phyloP scores from a whole-genome alignment of 2,888 invertebrate genomes.

The Phorcus lineatus region DNA sequence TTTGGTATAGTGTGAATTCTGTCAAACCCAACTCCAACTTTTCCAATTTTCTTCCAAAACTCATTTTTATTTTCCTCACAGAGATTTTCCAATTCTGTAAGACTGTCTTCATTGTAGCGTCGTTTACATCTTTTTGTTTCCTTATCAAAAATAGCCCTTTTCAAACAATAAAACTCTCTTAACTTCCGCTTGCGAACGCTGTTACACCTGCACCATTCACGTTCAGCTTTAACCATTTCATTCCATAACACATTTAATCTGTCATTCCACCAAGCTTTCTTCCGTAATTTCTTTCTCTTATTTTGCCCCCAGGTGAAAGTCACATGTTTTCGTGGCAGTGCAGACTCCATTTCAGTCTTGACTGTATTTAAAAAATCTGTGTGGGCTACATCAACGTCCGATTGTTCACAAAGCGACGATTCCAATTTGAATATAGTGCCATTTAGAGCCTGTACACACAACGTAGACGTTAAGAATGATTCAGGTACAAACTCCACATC shows the following conservation, averaged over 20 bases:
- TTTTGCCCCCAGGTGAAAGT: not conserved
- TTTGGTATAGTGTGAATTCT: not conserved
- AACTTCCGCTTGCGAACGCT: not conserved
- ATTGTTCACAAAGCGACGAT: not conserved
- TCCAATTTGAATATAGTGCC: not conserved
- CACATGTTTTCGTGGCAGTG: not conserved
- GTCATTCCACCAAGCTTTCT: not conserved
- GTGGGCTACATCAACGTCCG: not conserved
- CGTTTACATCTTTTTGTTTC: not conserved
- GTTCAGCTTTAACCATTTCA: not conserved
- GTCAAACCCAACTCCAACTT: not conserved
- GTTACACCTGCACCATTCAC: not conserved
- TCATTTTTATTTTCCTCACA: not conserved
- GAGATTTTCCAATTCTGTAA: not conserved
- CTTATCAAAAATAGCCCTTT: not conserved
- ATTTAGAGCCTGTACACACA: not conserved
- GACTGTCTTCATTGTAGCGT: not conserved
- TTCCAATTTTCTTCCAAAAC: not conserved
- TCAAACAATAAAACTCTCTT: not conserved
- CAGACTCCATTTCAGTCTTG: not conserved
- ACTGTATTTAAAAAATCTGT: not conserved
- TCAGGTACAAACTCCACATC: not conserved
- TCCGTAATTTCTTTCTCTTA: not conserved
- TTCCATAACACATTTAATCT: not conserved
- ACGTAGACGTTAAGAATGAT: not conserved